Percentiles rank a stretch among this genome's conserved stretches.
Conservation (phyloP, 92 coral and sea anemone species). For the Muricea muricata region DNA sequence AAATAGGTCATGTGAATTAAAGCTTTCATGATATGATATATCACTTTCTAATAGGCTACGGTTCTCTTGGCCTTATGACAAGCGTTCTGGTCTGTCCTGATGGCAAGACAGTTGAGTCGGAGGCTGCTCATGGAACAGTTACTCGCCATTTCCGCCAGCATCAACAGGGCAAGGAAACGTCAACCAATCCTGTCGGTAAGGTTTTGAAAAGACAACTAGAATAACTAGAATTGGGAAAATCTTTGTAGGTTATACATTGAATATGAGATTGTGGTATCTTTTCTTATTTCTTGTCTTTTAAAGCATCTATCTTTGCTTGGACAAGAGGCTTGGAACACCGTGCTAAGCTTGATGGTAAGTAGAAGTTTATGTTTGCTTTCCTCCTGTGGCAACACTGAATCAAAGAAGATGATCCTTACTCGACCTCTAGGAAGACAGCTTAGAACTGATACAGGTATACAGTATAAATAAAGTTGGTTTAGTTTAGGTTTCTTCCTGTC, state of each 20-base stretch:
- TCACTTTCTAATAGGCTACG: too few species aligned
- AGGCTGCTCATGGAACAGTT: constrained; percentile 99
- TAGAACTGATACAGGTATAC: too few species aligned
- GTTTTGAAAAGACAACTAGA: too few species aligned
- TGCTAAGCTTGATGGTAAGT: constrained; percentile 95
- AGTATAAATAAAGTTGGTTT: too few species aligned
- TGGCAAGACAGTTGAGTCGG: constrained; percentile 95
- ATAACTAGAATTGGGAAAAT: too few species aligned
- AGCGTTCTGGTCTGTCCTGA: constrained; percentile 99
- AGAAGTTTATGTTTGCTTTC: background rate
- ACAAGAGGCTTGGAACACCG: constrained; percentile 93
- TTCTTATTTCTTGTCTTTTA: background rate
- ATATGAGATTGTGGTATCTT: background rate
- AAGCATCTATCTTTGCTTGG: constrained; percentile 99
- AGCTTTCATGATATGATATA: too few species aligned
- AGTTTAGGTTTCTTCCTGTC: too few species aligned
- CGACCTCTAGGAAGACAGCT: background rate
- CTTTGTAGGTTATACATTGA: too few species aligned
- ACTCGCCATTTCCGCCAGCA: constrained; percentile 96
- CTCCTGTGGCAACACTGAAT: too few species aligned
- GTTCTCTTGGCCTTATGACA: constrained; percentile 99
- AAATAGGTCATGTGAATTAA: too few species aligned
- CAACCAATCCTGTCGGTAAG: constrained; percentile 98
- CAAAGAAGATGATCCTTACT: too few species aligned
- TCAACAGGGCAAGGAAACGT: constrained; percentile 94